phyloP scores from a whole-genome alignment of 2,888 invertebrate genomes.

The Chouioia cunea region DNA sequence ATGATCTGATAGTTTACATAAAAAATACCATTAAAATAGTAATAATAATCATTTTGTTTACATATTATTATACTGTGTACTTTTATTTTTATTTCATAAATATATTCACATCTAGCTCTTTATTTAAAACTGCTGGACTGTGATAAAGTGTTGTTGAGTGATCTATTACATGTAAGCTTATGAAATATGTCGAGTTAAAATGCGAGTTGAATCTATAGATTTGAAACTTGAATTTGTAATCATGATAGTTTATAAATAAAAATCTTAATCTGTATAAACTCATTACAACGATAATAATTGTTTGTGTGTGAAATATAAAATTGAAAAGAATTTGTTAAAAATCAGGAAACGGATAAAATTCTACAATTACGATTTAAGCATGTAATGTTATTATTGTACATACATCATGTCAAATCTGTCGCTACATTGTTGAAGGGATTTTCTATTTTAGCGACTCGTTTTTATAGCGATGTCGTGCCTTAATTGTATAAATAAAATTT shows the following conservation, averaged over 20 bases:
- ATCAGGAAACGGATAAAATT: too few species aligned
- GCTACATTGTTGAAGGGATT: slow-evolving; percentile 8
- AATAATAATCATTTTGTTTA: neutral
- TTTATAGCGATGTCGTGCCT: slow-evolving; percentile 18
- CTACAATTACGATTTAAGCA: too few species aligned
- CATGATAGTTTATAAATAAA: too few species aligned
- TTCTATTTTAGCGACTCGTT: slow-evolving; percentile 26
- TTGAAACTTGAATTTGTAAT: too few species aligned
- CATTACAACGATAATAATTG: too few species aligned
- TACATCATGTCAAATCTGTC: slow-evolving; percentile 10
- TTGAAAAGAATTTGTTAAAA: too few species aligned
- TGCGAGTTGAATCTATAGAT: too few species aligned
- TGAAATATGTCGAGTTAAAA: too few species aligned
- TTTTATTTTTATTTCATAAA: neutral
- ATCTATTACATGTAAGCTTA: neutral
- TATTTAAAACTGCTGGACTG: slow-evolving; percentile 24
- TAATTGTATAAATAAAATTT: slow-evolving; percentile 27
- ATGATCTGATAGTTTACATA: neutral
- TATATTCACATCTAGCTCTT: slow-evolving; percentile 30
- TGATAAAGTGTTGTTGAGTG: slow-evolving; percentile 13
- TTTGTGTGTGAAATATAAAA: too few species aligned
- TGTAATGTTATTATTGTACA: neutral
- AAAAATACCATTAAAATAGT: too few species aligned
- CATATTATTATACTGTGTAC: neutral
- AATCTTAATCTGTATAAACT: too few species aligned